Base-by-base conservation (phyloP, 2,797 vertebrate species). In the Phrynocephalus guinanensis region DNA sequence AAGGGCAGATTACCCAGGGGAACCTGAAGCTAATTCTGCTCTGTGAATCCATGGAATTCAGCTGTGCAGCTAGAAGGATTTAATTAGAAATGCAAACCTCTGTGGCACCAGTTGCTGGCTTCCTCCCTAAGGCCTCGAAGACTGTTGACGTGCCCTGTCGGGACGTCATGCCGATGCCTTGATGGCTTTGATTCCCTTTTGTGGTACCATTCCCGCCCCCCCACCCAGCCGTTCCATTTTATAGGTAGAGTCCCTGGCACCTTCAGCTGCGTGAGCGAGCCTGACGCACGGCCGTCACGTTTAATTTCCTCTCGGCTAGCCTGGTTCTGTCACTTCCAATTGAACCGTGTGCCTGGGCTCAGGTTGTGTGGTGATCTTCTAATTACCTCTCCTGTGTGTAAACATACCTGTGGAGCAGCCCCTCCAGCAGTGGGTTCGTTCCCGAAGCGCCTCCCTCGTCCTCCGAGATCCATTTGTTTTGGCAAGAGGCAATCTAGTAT, bases 361-460 rank as follows among this genome's bases (percentile, higher is more conserved):
- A 18, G 56, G 33, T 20, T 30, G 15, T 66, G 22, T 8, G 6
- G 0, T 76, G 56, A 85, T 30, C 48, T 72, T 3, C 50, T 44
- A 0, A 0, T 20, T 88, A 8, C 75, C 73, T 76, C 24, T 44
- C 0, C 0, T 0, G 52, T 13, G 1, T 0, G 66, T 3, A 78
- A 66, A 15, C 0, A 0, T 26, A 70, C 0, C 60, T 71, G 72
- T 66, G 82, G 70, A 0, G 0, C 52, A 86, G 13, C 71, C 48
- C 67, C 13, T 1, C 38, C 81, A 77, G 88, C 88, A 44, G 0
- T 3, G 0, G 0, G 4, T 38, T 71, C 76, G 2, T 76, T 92
- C 83, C 38, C 11, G 52, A 76, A 5, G 1, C 52, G 44, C n/a
- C 33, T 28, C 90, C 79, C 1, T 89, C 68, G 0, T 73, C 60